These are phyloP conservation scores for Bucorvus abyssinicus DNA, from an alignment of 2,797 vertebrate species.

Conservation along the genomic window DNA sequence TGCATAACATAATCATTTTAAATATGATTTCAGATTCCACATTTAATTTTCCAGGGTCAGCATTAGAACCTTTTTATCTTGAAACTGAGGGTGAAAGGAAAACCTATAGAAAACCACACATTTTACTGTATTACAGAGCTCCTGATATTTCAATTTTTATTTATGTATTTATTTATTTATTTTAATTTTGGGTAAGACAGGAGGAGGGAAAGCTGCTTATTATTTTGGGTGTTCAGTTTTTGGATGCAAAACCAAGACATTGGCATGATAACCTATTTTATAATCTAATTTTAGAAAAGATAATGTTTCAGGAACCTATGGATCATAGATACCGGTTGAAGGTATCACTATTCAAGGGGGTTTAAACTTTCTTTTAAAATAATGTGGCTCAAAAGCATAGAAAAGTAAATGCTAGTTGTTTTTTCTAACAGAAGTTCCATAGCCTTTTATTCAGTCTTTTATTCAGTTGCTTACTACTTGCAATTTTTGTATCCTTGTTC, in stretches of 20 bases:
- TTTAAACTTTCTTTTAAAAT: not conserved
- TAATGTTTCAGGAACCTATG: not conserved
- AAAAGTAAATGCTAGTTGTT: not conserved
- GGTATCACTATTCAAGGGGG: not conserved
- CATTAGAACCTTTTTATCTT: not conserved
- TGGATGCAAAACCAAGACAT: not conserved
- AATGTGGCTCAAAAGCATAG: not conserved
- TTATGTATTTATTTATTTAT: too few relatives aligned
- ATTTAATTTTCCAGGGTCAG: not conserved
- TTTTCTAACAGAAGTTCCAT: not conserved
- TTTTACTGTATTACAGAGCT: not conserved
- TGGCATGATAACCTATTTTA: not conserved
- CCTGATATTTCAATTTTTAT: accelerated
- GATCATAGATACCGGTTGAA: not conserved
- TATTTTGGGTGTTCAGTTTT: not conserved
- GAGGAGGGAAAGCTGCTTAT: not conserved
- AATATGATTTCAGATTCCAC: not conserved
- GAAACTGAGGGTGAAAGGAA: not conserved
- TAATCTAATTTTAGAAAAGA: not conserved
- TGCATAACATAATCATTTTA: not conserved
- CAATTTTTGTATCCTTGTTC: not conserved
- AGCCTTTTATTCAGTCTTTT: not conserved
- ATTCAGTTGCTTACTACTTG: not conserved
- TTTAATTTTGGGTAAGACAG: not conserved
- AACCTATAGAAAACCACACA: accelerated